A percentile compares a stretch with the other conserved stretches of the same genome.
phyloP scores from a whole-genome alignment of 2,888 invertebrate genomes.

The Phymatocera aterrima region DNA sequence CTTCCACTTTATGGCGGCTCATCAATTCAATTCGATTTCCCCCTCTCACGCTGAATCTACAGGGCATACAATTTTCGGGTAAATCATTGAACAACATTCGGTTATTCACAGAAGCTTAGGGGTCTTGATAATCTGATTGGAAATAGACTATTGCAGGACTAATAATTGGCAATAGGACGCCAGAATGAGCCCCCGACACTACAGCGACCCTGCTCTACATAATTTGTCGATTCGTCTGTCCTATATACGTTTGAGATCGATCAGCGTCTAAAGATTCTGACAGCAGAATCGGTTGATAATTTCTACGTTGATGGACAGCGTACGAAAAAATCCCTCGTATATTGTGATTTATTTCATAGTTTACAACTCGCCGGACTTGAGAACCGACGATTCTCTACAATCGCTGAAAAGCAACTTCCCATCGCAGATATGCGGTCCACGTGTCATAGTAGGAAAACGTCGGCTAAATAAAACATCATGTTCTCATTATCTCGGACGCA shows the following conservation, averaged over 20 bases:
- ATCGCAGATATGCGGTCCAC: background rate
- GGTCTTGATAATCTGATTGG: background rate
- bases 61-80: background rate
- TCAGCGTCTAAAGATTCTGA: background rate
- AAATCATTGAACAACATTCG: background rate
- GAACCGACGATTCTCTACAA: too few relatives aligned
- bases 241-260: background rate
- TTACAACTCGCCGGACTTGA: background rate
- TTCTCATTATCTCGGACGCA: background rate
- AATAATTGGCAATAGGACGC: conserved; percentile 2
- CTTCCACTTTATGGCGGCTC: too few relatives aligned
- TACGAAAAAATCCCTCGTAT: background rate
- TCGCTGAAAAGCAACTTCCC: conserved; percentile 14
- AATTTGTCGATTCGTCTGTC: background rate
- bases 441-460: background rate
- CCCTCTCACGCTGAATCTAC: background rate
- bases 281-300: background rate
- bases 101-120: background rate
- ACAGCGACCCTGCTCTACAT: background rate
- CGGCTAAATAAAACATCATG: background rate
- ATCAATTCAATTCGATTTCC: too few relatives aligned
- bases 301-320: background rate
- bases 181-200: background rate
- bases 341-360: background rate
- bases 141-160: background rate